Evolutionary conservation across 2,888 invertebrate genomes (phyloP).

Genomic region (Drosophila cyrtoloma): DNA sequence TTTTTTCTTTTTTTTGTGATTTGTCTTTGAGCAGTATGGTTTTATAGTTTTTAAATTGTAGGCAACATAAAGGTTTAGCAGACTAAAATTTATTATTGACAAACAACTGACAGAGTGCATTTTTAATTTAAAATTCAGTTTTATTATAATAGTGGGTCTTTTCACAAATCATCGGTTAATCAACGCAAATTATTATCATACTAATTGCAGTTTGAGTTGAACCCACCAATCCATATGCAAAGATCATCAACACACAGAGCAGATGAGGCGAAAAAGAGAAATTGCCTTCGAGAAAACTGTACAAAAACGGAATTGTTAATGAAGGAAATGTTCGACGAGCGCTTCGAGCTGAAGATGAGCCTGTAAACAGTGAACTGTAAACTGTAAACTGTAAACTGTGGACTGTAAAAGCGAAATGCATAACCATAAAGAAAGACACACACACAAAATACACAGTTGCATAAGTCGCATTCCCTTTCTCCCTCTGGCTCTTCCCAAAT

Average conservation of each 20-base stretch:
- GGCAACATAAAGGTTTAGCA: slow-evolving; percentile 36
- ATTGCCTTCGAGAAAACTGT: slow-evolving; percentile 60
- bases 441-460: slow-evolving; percentile 52
- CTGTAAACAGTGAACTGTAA: slow-evolving; percentile 55
- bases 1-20: slow-evolving; percentile 9
- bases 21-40: slow-evolving; percentile 36
- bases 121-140: background rate
- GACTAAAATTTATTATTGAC: slow-evolving; percentile 23
- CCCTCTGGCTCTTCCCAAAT: slow-evolving; percentile 32
- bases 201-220: slow-evolving; percentile 25
- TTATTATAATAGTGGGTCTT: slow-evolving; percentile 21
- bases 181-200: slow-evolving; percentile 51
- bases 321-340: slow-evolving; percentile 68
- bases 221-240: slow-evolving; percentile 6
- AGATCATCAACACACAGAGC: slow-evolving; percentile 34
- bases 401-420: slow-evolving; percentile 68
- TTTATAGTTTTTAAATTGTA: slow-evolving; percentile 51
- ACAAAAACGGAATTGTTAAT: slow-evolving; percentile 73
- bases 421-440: slow-evolving; percentile 61
- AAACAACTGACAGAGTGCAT: background rate
- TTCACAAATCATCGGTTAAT: slow-evolving; percentile 44
- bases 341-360: slow-evolving; percentile 57
- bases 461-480: slow-evolving; percentile 58
- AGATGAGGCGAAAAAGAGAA: slow-evolving; percentile 61
- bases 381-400: slow-evolving; percentile 56